Percentiles rank a stretch among this genome's conserved stretches.
phyloP scores from a whole-genome alignment of 2,888 invertebrate genomes.

The Synergus itoensis region DNA sequence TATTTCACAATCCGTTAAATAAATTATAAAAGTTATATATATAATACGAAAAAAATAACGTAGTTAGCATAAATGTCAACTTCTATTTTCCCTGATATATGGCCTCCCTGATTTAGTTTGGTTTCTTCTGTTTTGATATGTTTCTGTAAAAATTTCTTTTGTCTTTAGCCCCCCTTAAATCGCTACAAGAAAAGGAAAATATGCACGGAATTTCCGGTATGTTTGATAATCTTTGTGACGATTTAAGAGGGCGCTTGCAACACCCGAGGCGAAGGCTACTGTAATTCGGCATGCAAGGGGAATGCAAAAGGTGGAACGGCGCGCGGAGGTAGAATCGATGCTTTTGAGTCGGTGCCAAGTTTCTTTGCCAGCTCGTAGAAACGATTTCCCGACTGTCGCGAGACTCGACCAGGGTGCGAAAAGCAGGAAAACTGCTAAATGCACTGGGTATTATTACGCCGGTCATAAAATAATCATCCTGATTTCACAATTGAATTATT shows the following conservation, averaged over 20 bases:
- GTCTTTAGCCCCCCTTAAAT: neutral
- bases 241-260: conserved; percentile 39
- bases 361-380: conserved; percentile 67
- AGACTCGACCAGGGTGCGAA: conserved; percentile 5
- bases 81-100: too few relatives aligned
- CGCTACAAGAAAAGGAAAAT: neutral
- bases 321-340: conserved; percentile 58
- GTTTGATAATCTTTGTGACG: conserved; percentile 25
- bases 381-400: conserved; percentile 64
- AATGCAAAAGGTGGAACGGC: conserved; percentile 49
- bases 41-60: too few relatives aligned
- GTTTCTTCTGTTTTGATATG: neutral
- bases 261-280: conserved; percentile 40
- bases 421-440: conserved; percentile 11
- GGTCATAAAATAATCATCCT: neutral
- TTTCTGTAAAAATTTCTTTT: neutral
- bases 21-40: too few relatives aligned
- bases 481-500: neutral
- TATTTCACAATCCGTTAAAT: too few relatives aligned
- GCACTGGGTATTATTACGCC: neutral
- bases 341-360: conserved; percentile 71
- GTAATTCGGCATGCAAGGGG: conserved; percentile 46
- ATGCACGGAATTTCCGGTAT: conserved; percentile 23
- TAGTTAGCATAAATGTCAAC: too few relatives aligned
- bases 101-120: too few relatives aligned